phyloP scores from a whole-genome alignment of 2,888 invertebrate species.

The Dichetophora obliterata region DNA sequence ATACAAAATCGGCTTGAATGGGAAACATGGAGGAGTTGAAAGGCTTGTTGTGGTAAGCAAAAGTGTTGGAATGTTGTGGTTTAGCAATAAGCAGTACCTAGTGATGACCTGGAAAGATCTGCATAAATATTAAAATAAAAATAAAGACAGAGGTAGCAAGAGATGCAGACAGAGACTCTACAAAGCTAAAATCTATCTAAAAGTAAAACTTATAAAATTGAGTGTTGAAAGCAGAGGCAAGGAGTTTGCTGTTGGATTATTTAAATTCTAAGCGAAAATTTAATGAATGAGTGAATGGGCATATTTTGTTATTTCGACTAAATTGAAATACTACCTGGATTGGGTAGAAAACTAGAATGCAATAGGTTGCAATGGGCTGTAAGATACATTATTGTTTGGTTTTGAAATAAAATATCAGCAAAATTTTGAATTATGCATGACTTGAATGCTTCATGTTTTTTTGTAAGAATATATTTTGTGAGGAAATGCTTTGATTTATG shows the following conservation, averaged over 20 bases:
- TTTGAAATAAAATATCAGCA: no score
- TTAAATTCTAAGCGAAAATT: constrained; percentile 28
- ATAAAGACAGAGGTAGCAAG: not conserved
- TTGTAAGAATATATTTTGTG: no score
- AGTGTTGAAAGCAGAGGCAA: not conserved
- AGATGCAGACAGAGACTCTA: not conserved
- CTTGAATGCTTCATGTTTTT: no score
- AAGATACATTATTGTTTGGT: no score
- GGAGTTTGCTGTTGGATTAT: constrained; percentile 31
- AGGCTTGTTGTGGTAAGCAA: not conserved
- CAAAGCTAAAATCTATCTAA: not conserved
- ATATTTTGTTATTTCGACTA: not conserved
- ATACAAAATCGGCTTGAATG: constrained; percentile 10
- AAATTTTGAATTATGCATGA: no score
- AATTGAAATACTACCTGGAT: no score
- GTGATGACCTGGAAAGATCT: not conserved
- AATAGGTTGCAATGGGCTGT: no score
- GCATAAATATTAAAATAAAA: not conserved
- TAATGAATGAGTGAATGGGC: not conserved
- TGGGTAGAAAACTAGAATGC: no score
- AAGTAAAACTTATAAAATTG: not conserved
- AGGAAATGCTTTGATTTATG: no score
- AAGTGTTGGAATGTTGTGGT: not conserved
- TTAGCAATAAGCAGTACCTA: not conserved
- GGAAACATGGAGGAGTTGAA: not conserved